Evolutionary conservation across 1,140 invertebrate species (phyloP), one percentile per base, ranked within the genome.

Genomic region (Diorhabda carinulata): DNA sequence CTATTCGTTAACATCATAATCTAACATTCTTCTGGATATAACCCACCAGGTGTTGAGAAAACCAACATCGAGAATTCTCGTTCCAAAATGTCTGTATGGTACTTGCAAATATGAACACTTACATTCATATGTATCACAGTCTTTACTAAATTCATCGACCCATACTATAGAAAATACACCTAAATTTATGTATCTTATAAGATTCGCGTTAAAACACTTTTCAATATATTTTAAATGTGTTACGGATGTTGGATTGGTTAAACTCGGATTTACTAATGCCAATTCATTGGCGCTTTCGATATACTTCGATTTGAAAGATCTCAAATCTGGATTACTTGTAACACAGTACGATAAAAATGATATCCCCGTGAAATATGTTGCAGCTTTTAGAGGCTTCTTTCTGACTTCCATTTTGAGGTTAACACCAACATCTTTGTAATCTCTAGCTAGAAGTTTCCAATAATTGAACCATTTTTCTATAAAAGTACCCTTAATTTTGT

Each of bases 11-110:
- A 93, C 81, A 85, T 94, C 92, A 84, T 88, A 94, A 80, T 94
- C 88, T 61, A 80, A 83, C 86, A 92, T 92, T 78, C 88, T 88
- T 72, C 86, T 84, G 59, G 86, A 84, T 42, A 92, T 81, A 66
- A 89, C 83, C 87, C 89, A 90, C 89, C 91, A 95, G 67, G 84
- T 84, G 67, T 90, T 88, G 77, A 91, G 83, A 73, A 93, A 86
- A 4, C 94, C 93, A 69, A 95, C 78, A 80, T 96, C 94, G 43
- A 94, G 80, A 69, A 94, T 86, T 73, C 88, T 84, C 73, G 87
- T 77, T 68, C 86, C 77, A 76, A 90, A 87, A 45, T 83, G 87
- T 4, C 86, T 64, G 72, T 85, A 87, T 73, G 81, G 77, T 3
- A 91, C 88, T 77, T 88, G 83, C 42, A 91, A 81, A 75, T 93